Conservation (phyloP, 2,113 vertebrate species). For the Seriola rivoliana region DNA sequence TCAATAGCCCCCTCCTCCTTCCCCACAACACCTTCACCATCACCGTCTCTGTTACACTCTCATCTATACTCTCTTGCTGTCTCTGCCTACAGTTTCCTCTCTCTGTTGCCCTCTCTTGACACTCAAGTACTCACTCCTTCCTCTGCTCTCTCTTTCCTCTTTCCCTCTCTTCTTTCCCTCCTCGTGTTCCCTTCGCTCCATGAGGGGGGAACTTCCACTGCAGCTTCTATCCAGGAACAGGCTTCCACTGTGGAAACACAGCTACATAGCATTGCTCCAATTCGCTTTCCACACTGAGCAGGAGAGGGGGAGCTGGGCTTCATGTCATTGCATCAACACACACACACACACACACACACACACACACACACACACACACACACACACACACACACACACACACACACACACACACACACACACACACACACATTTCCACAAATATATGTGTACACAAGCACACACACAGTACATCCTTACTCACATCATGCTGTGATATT, state of each 20-base stretch:
- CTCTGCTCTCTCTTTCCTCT: constrained; percentile 67
- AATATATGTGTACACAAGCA: neutral
- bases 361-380: too few relatives aligned
- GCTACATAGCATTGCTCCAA: constrained; percentile 45
- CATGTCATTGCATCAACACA: constrained; percentile 1
- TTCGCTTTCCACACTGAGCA: constrained; percentile 56
- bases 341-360: neutral
- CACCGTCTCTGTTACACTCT: constrained; percentile 27
- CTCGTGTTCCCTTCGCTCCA: constrained; percentile 66
- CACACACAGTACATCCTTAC: neutral
- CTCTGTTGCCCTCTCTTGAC: constrained; percentile 68
- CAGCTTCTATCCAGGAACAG: constrained; percentile 75
- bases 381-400: too few relatives aligned
- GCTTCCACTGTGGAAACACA: constrained; percentile 80
- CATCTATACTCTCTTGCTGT: constrained; percentile 15
- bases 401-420: neutral
- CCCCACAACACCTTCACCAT: constrained; percentile 1
- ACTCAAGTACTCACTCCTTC: constrained; percentile 72
- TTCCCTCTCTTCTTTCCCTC: constrained; percentile 47
- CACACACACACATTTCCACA: constrained; percentile 7
- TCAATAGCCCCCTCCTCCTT: constrained; percentile 8
- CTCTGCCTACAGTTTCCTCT: constrained; percentile 22
- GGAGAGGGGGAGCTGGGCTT: constrained; percentile 29
- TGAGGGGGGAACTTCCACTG: constrained; percentile 79
- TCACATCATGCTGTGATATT: neutral